phyloP scores from a whole-genome alignment of 1,140 invertebrate genomes.

The Pachyrhynchus sulphureomaculatus region DNA sequence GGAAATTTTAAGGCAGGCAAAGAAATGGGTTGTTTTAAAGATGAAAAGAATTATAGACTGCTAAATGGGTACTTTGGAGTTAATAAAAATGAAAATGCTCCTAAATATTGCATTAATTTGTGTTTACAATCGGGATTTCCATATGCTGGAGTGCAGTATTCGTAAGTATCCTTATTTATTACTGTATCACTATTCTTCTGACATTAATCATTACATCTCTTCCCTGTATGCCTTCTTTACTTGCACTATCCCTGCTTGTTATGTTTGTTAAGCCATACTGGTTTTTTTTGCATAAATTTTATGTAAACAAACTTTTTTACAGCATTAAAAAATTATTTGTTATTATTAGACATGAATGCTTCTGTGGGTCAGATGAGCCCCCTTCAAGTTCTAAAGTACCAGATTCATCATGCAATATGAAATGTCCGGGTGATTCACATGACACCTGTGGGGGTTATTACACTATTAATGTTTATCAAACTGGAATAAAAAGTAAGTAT shows the following conservation, averaged over 20 bases:
- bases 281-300: background rate
- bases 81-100: slow-evolving; percentile 77
- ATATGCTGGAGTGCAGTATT: slow-evolving; percentile 90
- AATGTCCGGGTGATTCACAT: slow-evolving; percentile 73
- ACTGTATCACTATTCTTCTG: no score
- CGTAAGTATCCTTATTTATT: no score
- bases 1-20: slow-evolving; percentile 62
- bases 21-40: slow-evolving; percentile 83
- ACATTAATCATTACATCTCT: no score
- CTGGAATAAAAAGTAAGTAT: slow-evolving; percentile 75
- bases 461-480: slow-evolving; percentile 84
- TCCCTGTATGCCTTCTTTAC: no score
- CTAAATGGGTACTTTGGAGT: slow-evolving; percentile 76
- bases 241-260: no score
- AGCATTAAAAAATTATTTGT: background rate
- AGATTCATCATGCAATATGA: slow-evolving; percentile 81
- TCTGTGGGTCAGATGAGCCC: slow-evolving; percentile 82
- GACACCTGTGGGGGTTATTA: slow-evolving; percentile 84
- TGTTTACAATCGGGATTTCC: slow-evolving; percentile 88
- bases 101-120: slow-evolving; percentile 75
- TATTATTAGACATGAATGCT: slow-evolving; percentile 78
- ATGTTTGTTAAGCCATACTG: no score
- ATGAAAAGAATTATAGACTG: slow-evolving; percentile 76
- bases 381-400: slow-evolving; percentile 62
- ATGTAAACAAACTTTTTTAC: background rate